A percentile compares a stretch with the other conserved stretches of the same genome.
These are phyloP conservation scores for Riptortus pedestris DNA, from an alignment of 1,140 invertebrate species.

Conservation along the genomic window DNA sequence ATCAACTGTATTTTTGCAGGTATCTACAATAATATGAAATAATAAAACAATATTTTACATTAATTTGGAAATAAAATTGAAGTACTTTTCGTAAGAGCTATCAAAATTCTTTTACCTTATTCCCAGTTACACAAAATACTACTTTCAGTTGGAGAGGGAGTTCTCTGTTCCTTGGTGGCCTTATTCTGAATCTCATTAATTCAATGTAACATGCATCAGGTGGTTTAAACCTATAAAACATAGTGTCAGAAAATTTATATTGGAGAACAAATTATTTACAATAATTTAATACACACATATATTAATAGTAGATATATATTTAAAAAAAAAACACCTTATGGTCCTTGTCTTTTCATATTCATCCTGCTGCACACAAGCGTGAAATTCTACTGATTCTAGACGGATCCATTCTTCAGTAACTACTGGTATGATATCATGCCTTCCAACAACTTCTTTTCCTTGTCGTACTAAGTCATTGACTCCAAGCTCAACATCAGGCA, in stretches of 20 bases:
- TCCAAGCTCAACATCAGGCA: slow-evolving; percentile 92
- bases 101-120: slow-evolving; percentile 63
- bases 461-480: slow-evolving; percentile 93
- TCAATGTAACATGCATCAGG: slow-evolving; percentile 98
- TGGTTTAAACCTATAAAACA: slow-evolving; percentile 72
- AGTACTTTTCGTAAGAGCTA: too few relatives aligned
- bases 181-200: slow-evolving; percentile 89
- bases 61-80: too few relatives aligned
- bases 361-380: slow-evolving; percentile 82
- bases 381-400: slow-evolving; percentile 88
- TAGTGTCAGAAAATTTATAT: slow-evolving; percentile 21
- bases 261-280: too few relatives aligned
- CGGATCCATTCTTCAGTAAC: slow-evolving; percentile 99
- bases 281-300: too few relatives aligned
- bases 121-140: slow-evolving; percentile 72
- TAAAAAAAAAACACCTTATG: slow-evolving; percentile 56
- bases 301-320: too few relatives aligned
- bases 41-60: too few relatives aligned
- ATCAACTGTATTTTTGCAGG: too few relatives aligned
- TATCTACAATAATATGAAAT: too few relatives aligned
- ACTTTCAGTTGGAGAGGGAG: slow-evolving; percentile 90
- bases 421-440: slow-evolving; percentile 98
- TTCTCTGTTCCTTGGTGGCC: slow-evolving; percentile 92
- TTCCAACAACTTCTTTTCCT: slow-evolving; percentile 95
- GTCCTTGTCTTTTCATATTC: slow-evolving; percentile 84